A percentile compares a stretch with the other conserved stretches of the same genome.
These are phyloP conservation scores for Acrossocheilus fasciatus DNA, from an alignment of 2,797 vertebrate genomes.

Conservation along the genomic window DNA sequence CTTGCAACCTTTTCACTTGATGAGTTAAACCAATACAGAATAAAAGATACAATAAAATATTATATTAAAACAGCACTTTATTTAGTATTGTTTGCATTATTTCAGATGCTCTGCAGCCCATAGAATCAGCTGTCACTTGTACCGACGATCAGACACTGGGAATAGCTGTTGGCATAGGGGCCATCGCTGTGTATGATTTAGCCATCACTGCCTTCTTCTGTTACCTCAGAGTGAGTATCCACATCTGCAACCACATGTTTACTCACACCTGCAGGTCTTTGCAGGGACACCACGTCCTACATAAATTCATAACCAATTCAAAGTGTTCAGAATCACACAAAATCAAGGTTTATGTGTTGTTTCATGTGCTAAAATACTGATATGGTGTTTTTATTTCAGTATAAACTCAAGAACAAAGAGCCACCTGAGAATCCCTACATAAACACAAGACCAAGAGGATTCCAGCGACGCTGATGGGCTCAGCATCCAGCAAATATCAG, in stretches of 20 bases:
- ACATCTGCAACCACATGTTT: background rate
- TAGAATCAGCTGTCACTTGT: background rate
- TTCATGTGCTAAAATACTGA: background rate
- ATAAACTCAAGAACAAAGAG: constrained; percentile 41
- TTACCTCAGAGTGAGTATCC: constrained; percentile 46
- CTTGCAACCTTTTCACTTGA: background rate
- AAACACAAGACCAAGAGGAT: constrained; percentile 55
- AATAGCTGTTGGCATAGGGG: background rate
- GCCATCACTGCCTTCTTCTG: constrained; percentile 10
- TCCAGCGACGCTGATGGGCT: constrained; percentile 35
- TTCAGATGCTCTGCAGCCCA: constrained; percentile 12
- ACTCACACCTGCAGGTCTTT: background rate
- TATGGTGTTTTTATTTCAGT: constrained; percentile 53
- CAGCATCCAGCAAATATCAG: constrained; percentile 11
- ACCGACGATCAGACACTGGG: background rate
- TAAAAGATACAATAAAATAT: background rate
- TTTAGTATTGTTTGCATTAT: background rate
- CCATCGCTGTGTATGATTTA: constrained; percentile 14
- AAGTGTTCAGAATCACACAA: background rate
- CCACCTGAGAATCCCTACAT: constrained; percentile 43
- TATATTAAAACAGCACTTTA: too few species aligned
- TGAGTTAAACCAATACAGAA: background rate
- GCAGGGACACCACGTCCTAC: background rate
- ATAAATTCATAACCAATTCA: background rate
- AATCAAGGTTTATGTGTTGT: background rate